Percentiles rank a stretch among this genome's conserved stretches.
These are phyloP conservation scores for Drosophila picticornis DNA, from an alignment of 2,888 invertebrate genomes.

Conservation along the genomic window DNA sequence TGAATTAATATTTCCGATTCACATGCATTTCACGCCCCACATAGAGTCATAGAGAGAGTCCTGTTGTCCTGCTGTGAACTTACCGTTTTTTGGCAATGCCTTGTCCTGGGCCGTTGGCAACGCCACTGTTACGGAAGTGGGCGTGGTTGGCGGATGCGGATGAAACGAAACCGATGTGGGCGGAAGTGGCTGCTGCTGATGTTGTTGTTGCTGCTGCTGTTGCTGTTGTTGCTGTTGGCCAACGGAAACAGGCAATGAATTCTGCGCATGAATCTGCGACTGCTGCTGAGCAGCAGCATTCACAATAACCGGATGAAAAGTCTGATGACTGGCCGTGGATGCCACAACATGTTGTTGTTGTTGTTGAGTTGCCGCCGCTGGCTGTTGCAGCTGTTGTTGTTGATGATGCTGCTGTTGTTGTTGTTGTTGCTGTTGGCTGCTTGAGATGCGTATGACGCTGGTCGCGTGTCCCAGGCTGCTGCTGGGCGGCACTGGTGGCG, in stretches of 20 bases:
- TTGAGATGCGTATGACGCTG: conserved; percentile 94
- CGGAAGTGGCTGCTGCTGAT: conserved; percentile 78
- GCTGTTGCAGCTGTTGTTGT: conserved; percentile 86
- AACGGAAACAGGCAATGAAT: conserved; percentile 61
- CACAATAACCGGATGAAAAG: conserved; percentile 90
- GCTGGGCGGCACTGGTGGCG: conserved; percentile 76
- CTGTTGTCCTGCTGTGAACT: conserved; percentile 12
- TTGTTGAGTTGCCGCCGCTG: conserved; percentile 33
- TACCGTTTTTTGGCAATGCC: conserved; percentile 86
- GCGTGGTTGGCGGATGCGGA: conserved; percentile 73
- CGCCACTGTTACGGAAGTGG: conserved; percentile 67
- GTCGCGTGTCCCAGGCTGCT: conserved; percentile 87
- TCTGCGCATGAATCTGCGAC: conserved; percentile 85
- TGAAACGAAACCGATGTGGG: conserved; percentile 72
- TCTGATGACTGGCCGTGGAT: conserved; percentile 67
- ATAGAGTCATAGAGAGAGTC: background rate
- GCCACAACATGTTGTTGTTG: conserved; percentile 61
- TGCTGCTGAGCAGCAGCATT: conserved; percentile 93
- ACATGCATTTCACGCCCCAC: background rate
- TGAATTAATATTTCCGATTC: conserved; percentile 8
- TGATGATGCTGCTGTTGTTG: conserved; percentile 87
- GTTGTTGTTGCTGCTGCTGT: conserved; percentile 61
- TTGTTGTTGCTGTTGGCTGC: conserved; percentile 85
- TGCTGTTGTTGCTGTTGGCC: conserved; percentile 67
- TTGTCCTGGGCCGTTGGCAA: conserved; percentile 84